Evolutionary conservation across 2,797 vertebrate genomes (phyloP), one percentile per base, ranked within the genome.

Genomic region (Rhadinocentrus ornatus): DNA sequence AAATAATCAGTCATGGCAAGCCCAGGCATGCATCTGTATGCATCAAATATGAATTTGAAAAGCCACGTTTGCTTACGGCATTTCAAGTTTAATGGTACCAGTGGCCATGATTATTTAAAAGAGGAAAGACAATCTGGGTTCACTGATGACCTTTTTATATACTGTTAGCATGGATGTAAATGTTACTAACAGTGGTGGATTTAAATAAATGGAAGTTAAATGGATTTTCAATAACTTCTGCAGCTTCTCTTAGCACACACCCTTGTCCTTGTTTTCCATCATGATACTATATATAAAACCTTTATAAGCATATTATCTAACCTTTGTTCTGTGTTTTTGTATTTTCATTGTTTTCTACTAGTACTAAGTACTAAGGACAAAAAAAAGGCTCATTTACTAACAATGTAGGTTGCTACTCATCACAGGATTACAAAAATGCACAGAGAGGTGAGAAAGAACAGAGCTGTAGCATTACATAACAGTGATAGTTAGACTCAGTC

Each of bases 1-100:
- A 37, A 46, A 61, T 68, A 16, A 79, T 68, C 31, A 27, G 60
- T 66, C 59, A 44, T 79, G 73, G 70, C 77, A 26, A 24, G n/a
- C 53, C 26, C 0, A 6, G 15, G 69, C 10, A 24, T 39, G 46
- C n/a, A 54, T 52, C 73, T 54, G 34, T 54, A 72, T 58, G 59
- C 64, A 62, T 76, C 58, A 76, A 54, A 54, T 54, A 54, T 29
- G 5, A 16, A 27, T 27, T 29, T 29, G 6, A 27, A 46, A 27
- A 54, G 26, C 13, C 26, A 54, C 26, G 29, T 54, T 52, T 52
- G 22, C 52, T 12, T 27, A 15, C 24, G 6, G 26, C 26, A 54
- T 54, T 54, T 27, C 26, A 54, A 54, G 52, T 3, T 27, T 27
- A 16, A 54, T 54, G 6, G 26, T 27, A 6, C 8, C 4, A 29